Evolutionary conservation across 2,888 invertebrate genomes (phyloP), one percentile per base, ranked within the genome.

Genomic region (Meghimatium bilineatum): DNA sequence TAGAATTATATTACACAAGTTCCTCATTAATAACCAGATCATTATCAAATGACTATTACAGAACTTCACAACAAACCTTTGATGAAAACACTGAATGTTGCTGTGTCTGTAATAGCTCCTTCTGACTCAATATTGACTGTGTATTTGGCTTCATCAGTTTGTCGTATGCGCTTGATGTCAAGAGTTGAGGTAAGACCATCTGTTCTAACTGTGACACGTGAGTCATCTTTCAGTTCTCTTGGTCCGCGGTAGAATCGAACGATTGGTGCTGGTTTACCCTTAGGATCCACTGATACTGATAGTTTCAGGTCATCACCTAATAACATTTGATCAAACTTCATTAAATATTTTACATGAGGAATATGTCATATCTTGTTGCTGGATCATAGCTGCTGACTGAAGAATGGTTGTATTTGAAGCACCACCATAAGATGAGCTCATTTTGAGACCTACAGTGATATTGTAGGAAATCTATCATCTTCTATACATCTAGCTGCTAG

Each of bases 121-220:
- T 98, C 97, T 96, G 99, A 99, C 93, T 97, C 97, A 88, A 99
- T 96, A 88, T 97, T 96, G 91, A 98, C 95, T 93, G 96, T 97
- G 95, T 98, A 99, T 94, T 97, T 97, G 81, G 97, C 98, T 94
- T 99, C 99, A 96, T 99, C 99, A 91, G 97, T 97, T 75, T 98
- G 97, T 93, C 98, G 98, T 89, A 97, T 96, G 95, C 99, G 99
- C 90, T 97, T 96, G 95, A 99, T 97, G 93, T 98, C 97, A 86
- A 99, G 95, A 66, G 98, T 97, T 90, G 99, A 97, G 14, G 78
- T 71, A 44, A 86, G 84, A 26, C 88, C 86, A 32, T 87, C 85
- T 23, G 87, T 74, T 17, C 81, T 87, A 80, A 90, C 89, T 78
- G 89, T 87, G n/a, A 96, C 96, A 91, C 98, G 97, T 77, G 98